phyloP scores from a whole-genome alignment of 1,140 invertebrate genomes.

The Hylaeus volcanicus region DNA sequence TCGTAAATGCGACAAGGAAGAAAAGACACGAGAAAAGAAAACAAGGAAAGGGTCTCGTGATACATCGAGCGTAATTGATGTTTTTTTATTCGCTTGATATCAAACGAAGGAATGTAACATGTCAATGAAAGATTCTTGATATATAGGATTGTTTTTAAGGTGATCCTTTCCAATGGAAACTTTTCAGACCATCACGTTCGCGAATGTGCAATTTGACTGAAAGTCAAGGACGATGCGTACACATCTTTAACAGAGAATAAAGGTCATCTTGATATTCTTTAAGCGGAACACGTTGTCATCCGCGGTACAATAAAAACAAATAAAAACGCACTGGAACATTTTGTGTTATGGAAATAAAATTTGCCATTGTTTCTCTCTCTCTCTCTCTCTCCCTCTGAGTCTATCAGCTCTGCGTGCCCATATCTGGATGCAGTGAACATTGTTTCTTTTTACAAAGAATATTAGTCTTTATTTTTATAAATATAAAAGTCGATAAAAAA shows the following conservation, averaged over 20 bases:
- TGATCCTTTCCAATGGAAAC: background rate
- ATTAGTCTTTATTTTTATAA: no score
- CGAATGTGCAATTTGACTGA: background rate
- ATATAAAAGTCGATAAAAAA: no score
- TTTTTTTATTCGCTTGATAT: conserved; percentile 8
- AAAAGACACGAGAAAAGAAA: background rate
- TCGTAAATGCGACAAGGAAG: background rate
- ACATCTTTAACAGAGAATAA: background rate
- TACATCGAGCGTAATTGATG: background rate
- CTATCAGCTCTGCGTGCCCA: no score
- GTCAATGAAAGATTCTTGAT: background rate
- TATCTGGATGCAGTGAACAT: no score
- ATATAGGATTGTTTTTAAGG: background rate
- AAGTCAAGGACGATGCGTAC: background rate
- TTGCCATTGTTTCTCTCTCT: background rate
- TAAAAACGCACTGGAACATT: background rate
- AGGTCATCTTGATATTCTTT: background rate
- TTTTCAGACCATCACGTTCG: background rate
- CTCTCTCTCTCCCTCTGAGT: no score
- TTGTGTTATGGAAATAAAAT: background rate
- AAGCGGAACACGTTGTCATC: background rate
- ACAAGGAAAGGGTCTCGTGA: background rate
- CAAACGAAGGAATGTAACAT: background rate
- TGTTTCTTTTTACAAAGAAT: no score
- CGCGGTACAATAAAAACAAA: background rate